Percentiles rank a stretch among this genome's conserved stretches.
Conservation (phyloP, 1,140 invertebrate genomes). For the Pararge aegeria region DNA sequence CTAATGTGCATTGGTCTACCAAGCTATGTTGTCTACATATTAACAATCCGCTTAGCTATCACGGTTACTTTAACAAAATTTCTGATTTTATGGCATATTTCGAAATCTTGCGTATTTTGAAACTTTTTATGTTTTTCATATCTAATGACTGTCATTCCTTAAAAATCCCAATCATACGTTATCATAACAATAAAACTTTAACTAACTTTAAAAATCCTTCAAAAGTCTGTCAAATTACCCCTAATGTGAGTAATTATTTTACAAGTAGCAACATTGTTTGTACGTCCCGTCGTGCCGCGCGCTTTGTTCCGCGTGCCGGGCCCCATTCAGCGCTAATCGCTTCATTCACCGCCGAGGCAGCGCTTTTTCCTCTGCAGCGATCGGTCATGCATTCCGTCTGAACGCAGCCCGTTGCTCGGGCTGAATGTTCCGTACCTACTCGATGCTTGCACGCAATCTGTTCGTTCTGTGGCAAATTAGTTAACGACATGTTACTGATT, state of each 20-base stretch:
- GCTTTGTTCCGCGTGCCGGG: slow-evolving; percentile 73
- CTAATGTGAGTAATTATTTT: not conserved
- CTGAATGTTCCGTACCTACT: slow-evolving; percentile 3
- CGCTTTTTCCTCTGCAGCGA: slow-evolving; percentile 61
- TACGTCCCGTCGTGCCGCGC: slow-evolving; percentile 58
- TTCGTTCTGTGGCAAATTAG: slow-evolving; percentile 43
- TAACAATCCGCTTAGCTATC: too few relatives aligned
- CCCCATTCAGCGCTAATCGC: slow-evolving; percentile 73
- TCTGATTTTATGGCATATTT: too few relatives aligned
- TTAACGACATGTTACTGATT: slow-evolving; percentile 16
- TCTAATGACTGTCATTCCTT: too few relatives aligned
- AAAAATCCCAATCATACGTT: too few relatives aligned
- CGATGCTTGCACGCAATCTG: slow-evolving; percentile 28
- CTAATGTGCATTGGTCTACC: too few relatives aligned
- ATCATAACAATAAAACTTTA: too few relatives aligned
- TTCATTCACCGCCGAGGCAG: slow-evolving; percentile 61
- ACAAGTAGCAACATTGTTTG: slow-evolving; percentile 1
- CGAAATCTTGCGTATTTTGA: too few relatives aligned
- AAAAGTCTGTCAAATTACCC: not conserved
- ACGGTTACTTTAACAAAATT: too few relatives aligned
- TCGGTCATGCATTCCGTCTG: slow-evolving; percentile 71
- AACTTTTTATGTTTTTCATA: too few relatives aligned
- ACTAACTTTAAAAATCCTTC: too few relatives aligned
- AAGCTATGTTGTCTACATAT: too few relatives aligned
- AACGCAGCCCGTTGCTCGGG: slow-evolving; percentile 3